Evolutionary conservation across 2,113 vertebrate genomes (phyloP).

Genomic region (Dendrocopos noguchii): DNA sequence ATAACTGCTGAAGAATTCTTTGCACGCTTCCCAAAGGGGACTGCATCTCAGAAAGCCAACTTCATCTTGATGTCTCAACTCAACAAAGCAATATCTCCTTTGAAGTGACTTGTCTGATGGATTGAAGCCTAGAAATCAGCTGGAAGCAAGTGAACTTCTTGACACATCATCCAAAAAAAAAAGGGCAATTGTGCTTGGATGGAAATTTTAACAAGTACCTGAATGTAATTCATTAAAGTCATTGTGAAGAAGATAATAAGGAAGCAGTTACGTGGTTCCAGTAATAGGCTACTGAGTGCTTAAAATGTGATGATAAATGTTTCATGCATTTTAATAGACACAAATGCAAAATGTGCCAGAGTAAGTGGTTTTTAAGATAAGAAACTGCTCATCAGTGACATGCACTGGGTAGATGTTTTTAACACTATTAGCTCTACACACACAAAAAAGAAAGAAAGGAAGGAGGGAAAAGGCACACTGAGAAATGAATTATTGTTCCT

Average conservation of each 20-base stretch:
- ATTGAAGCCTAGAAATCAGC: slow-evolving; percentile 46
- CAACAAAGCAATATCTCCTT: slow-evolving; percentile 30
- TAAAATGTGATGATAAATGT: slow-evolving; percentile 53
- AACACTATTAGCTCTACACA: slow-evolving; percentile 15
- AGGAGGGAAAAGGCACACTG: not conserved
- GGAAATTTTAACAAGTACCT: slow-evolving; percentile 49
- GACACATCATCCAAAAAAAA: not conserved
- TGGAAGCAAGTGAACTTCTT: slow-evolving; percentile 52
- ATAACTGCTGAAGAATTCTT: slow-evolving; percentile 6
- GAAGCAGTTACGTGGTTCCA: slow-evolving; percentile 44
- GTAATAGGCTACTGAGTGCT: slow-evolving; percentile 36
- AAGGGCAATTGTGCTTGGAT: not conserved
- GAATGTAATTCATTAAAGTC: slow-evolving; percentile 36
- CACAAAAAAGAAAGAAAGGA: not conserved
- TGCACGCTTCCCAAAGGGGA: slow-evolving; percentile 19
- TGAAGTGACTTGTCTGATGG: slow-evolving; percentile 34
- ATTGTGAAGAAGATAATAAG: slow-evolving; percentile 46
- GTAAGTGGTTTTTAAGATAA: slow-evolving; percentile 39
- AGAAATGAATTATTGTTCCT: slow-evolving; percentile 46
- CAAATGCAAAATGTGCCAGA: slow-evolving; percentile 30
- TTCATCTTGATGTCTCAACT: slow-evolving; percentile 24
- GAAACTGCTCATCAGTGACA: slow-evolving; percentile 50
- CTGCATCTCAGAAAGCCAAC: slow-evolving; percentile 38
- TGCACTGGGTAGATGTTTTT: slow-evolving; percentile 17
- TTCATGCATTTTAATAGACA: slow-evolving; percentile 66